Base-by-base conservation (phyloP, 2,888 invertebrate genomes). In the Lordiphosa fenestrarum region DNA sequence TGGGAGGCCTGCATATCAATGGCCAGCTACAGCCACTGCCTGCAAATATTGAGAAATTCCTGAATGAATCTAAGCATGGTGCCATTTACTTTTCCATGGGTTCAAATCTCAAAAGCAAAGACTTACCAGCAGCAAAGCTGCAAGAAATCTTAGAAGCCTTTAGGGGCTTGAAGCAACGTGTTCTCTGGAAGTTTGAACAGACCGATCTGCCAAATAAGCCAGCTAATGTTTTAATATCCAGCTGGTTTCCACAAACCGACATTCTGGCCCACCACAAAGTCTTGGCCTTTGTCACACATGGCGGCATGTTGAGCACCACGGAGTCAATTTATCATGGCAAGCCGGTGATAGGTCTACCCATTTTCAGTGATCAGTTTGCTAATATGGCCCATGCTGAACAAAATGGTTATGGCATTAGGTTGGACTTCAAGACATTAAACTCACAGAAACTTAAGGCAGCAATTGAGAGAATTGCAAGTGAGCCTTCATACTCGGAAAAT, bases 1-100 rank as follows among this genome's bases (percentile, higher is more conserved):
- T 89, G 2, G 89, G 89, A 0, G 89, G 89, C 3, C 66, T 89
- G 59, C 89, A 89, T 42, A 78, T 89, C 6, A 73, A 88, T 30
- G 77, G 80, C 2, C 70, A 73, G 15, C 53, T 66, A 0, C 71
- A 71, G 1, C 82, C 86, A 1, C 49, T 89, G 15, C 88, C 89
- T 0, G 53, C 51, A 33, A 84, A 88, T 46, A 81, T 90, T 6
- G 78, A 89, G 51, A 69, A 71, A 42, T 90, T 89, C 51, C 63
- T 91, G 2, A 88, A 90, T 50, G 83, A 81, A 6, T 87, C 90
- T 3, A 69, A 72, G 21, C 71, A 90, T 59, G 61, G 73, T 75
- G 90, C 87, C 0, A 86, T 91, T 2, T 89, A 90, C 62, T 91
- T 91, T 62, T 89, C 90, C 0, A 82, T 91, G 83, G 91, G 91